Evolutionary conservation across 2,113 vertebrate species (phyloP), one percentile per base, ranked within the genome.

Genomic region (Oreotrochilus melanogaster): DNA sequence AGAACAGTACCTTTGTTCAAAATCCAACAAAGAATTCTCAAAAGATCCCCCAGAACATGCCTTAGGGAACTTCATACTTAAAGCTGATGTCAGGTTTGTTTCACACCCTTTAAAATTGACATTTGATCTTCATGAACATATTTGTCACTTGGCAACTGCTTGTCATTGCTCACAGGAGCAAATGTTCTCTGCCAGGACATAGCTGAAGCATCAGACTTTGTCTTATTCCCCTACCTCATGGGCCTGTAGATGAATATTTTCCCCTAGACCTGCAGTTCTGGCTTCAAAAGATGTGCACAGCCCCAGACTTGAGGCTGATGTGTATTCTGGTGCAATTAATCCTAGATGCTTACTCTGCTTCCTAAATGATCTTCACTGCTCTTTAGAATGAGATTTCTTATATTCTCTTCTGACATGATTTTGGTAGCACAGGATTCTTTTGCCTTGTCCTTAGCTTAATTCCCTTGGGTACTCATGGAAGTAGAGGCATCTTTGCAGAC

Each of bases 141-240:
- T 92, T 95, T 96, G 75, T 96, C 74, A 78, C 57, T 88, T 89
- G 61, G 16, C 13, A 14, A 51, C 66, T 53, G 50, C 73, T 92
- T 91, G 70, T 90, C 61, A 58, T 30, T 94, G 45, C 80, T 79
- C 76, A 47, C 76, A 76, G 78, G 60, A 66, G 53, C 43, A 86
- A 91, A 83, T 76, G 25, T 70, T 92, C 69, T 76, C 56, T 67
- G 35, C 69, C 60, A 80, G 42, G 54, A 61, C n/a, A 7, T 22
- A 69, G 39, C 56, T 83, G 60, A 89, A 71, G 51, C 64, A 75
- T 23, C 7, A 16, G 24, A 60, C 31, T 86, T 75, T 35, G 39
- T 86, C 74, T 74, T 23, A 3, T 28, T 67, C 13, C 14, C 2
- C 21, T 61, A 31, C 65, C 22, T 69, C 25, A 25, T 65, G 66